A percentile compares a stretch with the other conserved stretches of the same genome.
Conservation (phyloP, 2,888 invertebrate genomes). For the Agrochola litura region DNA sequence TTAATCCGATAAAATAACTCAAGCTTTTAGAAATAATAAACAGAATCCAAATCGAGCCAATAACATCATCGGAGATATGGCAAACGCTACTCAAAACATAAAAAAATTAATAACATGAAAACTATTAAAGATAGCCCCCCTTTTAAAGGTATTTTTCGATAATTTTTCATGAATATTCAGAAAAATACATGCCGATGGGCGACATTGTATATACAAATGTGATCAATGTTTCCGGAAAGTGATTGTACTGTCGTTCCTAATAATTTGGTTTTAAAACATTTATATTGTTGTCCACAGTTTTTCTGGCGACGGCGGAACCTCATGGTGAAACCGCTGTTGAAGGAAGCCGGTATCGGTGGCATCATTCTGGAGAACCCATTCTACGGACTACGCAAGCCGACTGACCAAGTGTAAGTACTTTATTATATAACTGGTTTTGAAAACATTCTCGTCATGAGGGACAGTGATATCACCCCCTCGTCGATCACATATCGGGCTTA, state of each 20-base stretch:
- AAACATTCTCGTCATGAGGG: not conserved
- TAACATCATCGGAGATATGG: no score
- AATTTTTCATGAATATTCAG: no score
- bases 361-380: conserved; percentile 99
- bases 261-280: not conserved
- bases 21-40: no score
- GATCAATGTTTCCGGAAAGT: no score
- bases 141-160: no score
- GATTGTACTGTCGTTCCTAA: not conserved
- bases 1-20: no score
- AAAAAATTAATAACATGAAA: no score
- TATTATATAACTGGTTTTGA: not conserved
- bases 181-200: no score
- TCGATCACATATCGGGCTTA: not conserved
- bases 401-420: conserved; percentile 94
- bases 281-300: conserved; percentile 90
- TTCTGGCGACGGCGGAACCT: conserved; percentile 97
- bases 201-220: no score
- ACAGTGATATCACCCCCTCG: not conserved
- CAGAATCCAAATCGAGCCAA: no score
- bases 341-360: conserved; percentile 97
- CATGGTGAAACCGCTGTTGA: conserved; percentile 97
- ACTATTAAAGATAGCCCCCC: no score
- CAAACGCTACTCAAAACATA: no score
- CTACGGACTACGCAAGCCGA: conserved; percentile 97